Evolutionary conservation across 2,113 vertebrate genomes (phyloP).

Genomic region (Ia io): DNA sequence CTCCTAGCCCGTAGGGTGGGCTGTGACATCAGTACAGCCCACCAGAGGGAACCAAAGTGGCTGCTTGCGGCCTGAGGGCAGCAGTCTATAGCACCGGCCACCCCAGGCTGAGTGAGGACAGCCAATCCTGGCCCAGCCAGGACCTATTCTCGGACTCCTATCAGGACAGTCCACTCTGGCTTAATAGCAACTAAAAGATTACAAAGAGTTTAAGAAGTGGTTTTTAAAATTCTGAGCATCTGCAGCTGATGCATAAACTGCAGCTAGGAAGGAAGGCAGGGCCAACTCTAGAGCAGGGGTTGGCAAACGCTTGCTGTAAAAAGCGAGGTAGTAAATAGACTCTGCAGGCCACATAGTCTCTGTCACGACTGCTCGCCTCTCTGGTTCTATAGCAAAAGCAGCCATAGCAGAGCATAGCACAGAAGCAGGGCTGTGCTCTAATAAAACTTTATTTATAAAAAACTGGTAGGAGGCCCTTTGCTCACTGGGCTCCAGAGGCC

Average conservation of each 20-base stretch:
- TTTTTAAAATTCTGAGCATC: not conserved
- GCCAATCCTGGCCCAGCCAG: not conserved
- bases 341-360: not conserved
- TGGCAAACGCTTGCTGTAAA: slow-evolving; percentile 3
- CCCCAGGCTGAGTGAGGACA: not conserved
- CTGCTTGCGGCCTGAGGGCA: not conserved
- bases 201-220: not conserved
- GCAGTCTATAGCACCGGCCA: not conserved
- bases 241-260: not conserved
- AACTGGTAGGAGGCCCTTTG: not conserved
- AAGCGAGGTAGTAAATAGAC: slow-evolving; percentile 5
- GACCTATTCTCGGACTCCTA: not conserved
- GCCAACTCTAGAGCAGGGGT: not conserved
- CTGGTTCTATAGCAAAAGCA: not conserved
- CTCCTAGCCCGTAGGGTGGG: not conserved
- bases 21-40: accelerated
- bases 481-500: not conserved
- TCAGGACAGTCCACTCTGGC: not conserved
- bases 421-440: not conserved
- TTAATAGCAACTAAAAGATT: not conserved
- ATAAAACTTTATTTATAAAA: slow-evolving; percentile 59
- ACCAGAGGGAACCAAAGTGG: not conserved
- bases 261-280: not conserved
- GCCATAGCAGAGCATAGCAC: not conserved
- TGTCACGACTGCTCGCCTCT: not conserved